Evolutionary conservation across 2,113 vertebrate species (phyloP), one percentile per base, ranked within the genome.

Genomic region (Turnix velox): DNA sequence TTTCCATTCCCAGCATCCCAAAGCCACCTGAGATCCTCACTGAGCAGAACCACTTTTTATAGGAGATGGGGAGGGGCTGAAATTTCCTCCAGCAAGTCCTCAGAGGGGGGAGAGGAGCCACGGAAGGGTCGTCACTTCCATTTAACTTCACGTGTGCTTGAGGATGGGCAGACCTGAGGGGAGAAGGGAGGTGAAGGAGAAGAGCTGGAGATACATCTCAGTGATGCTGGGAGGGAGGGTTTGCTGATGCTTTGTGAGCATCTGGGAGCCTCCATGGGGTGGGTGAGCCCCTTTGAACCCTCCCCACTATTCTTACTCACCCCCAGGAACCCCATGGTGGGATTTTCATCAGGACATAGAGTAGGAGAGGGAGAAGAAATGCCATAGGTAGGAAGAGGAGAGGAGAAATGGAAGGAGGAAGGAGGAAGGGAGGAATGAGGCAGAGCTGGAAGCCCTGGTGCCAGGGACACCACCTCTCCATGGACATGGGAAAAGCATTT

Each of bases 111-210:
- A 65, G 54, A 12, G 5, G 61, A 16, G 79, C 46, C 58, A 4
- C 2, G 1, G 7, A 6, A 13, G 28, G 39, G 22, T 18, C 7
- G 12, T 37, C 43, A 0, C 35, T 18, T n/a, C 33, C 9, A 7
- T 12, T 46, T 7, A 13, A 3, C 33, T 25, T 57, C 65, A 39
- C 1, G 6, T 6, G 42, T 8, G 22, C 31, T 0, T 2, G 40
- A 11, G 65, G 14, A 1, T 39, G 2, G 0, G 27, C 28, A 4
- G 31, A 23, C 1, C 58, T 0, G 6, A 2, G 11, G 1, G 2
- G 42, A 28, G 74, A 57, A 67, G 55, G 16, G 37, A 39, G 45
- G 15, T 2, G 55, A 9, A 45, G n/a, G 57, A 35, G 12, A 24
- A 31, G 46, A 91, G 37, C 4, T 4, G 13, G 35, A 27, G 5